Base-by-base conservation (phyloP, 2,797 vertebrate species). In the Leptoclinus maculatus region DNA sequence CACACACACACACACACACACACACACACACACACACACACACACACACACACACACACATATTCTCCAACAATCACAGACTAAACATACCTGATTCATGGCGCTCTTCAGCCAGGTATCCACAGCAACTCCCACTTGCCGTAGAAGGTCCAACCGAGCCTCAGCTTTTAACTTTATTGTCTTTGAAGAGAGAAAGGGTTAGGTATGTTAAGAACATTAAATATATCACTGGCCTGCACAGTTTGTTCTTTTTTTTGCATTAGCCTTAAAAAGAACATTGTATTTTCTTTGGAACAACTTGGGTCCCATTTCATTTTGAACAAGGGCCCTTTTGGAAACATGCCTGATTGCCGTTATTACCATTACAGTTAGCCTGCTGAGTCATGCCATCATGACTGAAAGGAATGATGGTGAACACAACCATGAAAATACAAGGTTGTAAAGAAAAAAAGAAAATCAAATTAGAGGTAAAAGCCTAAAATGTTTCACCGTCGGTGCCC, bases 71-170 rank as follows among this genome's bases (percentile, higher is more conserved):
- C 54, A 76, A n/a, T 41, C 21, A 45, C 17, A 59, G 21, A 79
- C 29, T 74, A 53, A 71, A 79, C 87, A 45, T 72, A 98, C 97
- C 92, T 99, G 98, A 88, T 98, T 99, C 98, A 99, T 99, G 65
- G 98, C 97, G 0, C 98, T 99, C 84, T 98, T 98, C 4, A 99
- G 92, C 98, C 98, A 99, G 0, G 97, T 97, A 79, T 99, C 98
- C 92, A 99, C 98, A 0, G 97, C 96, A 63, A 99, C 97, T 0
- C 98, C 98, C 0, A 98, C 97, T 89, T 99, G 98, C 69, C 97
- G 96, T n/a, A 99, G 93, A 71, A 99, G 96, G 66, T 99, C 97
- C 32, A 99, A 91, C 8, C 98, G 96, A 5, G 98, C 98, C 77
- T 99, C 98, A 0, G 98, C 98, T 93, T 99, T 99, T 87, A 99